Percentiles rank a stretch among this genome's conserved stretches.
These are phyloP conservation scores for Aurelia sp. DNA, from an alignment of 30 jellyfish, hydroid and myxozoan genomes.

Conservation along the genomic window DNA sequence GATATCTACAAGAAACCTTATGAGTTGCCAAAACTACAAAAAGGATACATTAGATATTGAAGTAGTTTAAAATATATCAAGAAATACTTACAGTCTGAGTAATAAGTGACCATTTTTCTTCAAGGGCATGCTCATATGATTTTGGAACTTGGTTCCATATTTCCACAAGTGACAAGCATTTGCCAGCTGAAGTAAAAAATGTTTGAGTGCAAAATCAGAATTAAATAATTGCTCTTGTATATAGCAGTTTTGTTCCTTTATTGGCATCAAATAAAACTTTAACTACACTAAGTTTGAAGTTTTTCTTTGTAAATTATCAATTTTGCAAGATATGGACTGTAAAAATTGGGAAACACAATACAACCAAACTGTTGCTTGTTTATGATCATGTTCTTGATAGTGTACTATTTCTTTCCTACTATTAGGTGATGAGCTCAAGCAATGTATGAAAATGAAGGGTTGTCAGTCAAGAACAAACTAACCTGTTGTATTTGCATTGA, in stretches of 20 bases:
- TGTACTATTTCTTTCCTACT: no score
- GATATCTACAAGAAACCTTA: background rate
- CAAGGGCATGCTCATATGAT: slow-evolving; percentile 58
- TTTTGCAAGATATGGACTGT: no score
- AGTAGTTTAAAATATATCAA: background rate
- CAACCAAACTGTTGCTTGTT: background rate
- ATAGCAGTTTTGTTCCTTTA: no score
- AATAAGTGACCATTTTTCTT: slow-evolving; percentile 81
- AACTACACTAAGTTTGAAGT: no score
- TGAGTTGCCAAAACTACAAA: background rate
- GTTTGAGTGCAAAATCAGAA: no score
- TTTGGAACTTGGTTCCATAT: slow-evolving; percentile 77
- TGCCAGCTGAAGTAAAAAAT: slow-evolving; percentile 57
- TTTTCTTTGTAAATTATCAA: no score
- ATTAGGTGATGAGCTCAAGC: no score
- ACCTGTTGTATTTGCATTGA: slow-evolving; percentile 67
- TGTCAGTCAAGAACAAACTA: background rate
- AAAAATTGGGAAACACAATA: no score
- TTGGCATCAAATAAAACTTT: no score
- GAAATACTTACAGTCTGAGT: slow-evolving; percentile 73
- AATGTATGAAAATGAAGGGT: background rate
- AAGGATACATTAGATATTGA: background rate
- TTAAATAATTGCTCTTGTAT: no score
- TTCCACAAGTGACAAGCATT: slow-evolving; percentile 58
- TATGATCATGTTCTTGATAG: background rate